Percentiles rank a stretch among this genome's conserved stretches.
phyloP scores from a whole-genome alignment of 2,797 vertebrate species.

The Darevskia mixta region DNA sequence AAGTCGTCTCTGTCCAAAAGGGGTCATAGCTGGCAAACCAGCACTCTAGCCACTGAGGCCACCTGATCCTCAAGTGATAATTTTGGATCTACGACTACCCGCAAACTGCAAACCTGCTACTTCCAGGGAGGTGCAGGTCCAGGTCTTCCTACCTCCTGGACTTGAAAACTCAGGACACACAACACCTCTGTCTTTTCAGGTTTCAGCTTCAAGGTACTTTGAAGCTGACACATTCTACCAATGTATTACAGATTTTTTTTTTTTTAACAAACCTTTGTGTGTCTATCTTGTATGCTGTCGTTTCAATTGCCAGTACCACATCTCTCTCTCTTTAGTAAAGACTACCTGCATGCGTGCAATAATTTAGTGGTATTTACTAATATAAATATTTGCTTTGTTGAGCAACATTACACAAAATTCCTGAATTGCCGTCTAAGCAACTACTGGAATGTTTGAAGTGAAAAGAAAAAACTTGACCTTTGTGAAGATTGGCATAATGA shows the following conservation, averaged over 20 bases:
- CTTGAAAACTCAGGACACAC: too few species aligned
- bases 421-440: conserved; percentile 68
- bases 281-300: conserved; percentile 31
- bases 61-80: too few species aligned
- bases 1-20: too few species aligned
- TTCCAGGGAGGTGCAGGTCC: too few species aligned
- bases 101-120: too few species aligned
- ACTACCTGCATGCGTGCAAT: conserved; percentile 60
- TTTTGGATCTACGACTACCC: too few species aligned
- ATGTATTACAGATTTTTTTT: background rate
- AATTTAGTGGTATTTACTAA: conserved; percentile 72
- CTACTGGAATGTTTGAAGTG: conserved; percentile 71
- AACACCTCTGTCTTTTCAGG: too few species aligned
- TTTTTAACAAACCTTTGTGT: background rate
- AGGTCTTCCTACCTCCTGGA: too few species aligned
- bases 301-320: conserved; percentile 33
- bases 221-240: background rate
- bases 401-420: conserved; percentile 67
- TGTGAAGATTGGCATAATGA: conserved; percentile 60
- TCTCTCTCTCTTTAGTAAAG: conserved; percentile 41
- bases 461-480: conserved; percentile 61
- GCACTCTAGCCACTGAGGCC: too few species aligned
- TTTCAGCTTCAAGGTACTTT: too few species aligned
- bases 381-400: conserved; percentile 75
- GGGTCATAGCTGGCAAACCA: too few species aligned